Base-by-base conservation (phyloP, 2,888 invertebrate species). In the Philereme vetulata region DNA sequence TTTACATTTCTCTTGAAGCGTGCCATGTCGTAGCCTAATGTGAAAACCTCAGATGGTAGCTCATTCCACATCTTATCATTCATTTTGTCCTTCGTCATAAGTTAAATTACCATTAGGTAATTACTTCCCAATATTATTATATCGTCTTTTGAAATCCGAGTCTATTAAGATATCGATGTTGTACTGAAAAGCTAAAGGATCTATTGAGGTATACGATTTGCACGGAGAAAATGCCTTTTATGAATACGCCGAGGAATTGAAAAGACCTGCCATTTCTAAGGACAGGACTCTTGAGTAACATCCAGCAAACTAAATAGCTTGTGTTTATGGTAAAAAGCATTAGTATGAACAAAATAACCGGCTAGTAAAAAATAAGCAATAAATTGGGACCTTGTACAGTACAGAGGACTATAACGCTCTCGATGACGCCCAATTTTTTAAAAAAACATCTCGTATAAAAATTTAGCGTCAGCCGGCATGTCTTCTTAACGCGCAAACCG, bases 221-320 rank as follows among this genome's bases (percentile, higher is more conserved):
- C 50, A 42, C 21, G 51, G 61, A 35, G 35, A 61, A 70, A 66
- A 69, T 70, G 66, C 65, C 67, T 66, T 71, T 68, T 64, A 65
- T 68, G 64, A 68, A 68, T 68, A 66, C 65, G 66, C 56, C 43
- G 53, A 60, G 58, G 62, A 62, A 63, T 65, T 67, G 63, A 65
- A 63, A 65, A 60, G 56, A 48, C 52, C 50, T 50, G 42, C 57
- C 11, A 4, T 59, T 59, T 60, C 47, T 51, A 55, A 54, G 51
- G 49, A 35, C 46, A 50, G n/a, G 53, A 33, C 44, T 47, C 44
- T 21, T 48, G 1, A 35, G 42, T 40, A 11, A 49, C 59, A 54
- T 58, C 49, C 8, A 33, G 38, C 35, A 33, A 61, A 36, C 56
- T 59, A 56, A 33, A 43, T 44, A 35, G 35, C 35, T 6, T 7